A percentile compares a stretch with the other conserved stretches of the same genome.
Evolutionary conservation across 1,140 invertebrate species (phyloP).

Genomic region (Drosophila lacteicornis): DNA sequence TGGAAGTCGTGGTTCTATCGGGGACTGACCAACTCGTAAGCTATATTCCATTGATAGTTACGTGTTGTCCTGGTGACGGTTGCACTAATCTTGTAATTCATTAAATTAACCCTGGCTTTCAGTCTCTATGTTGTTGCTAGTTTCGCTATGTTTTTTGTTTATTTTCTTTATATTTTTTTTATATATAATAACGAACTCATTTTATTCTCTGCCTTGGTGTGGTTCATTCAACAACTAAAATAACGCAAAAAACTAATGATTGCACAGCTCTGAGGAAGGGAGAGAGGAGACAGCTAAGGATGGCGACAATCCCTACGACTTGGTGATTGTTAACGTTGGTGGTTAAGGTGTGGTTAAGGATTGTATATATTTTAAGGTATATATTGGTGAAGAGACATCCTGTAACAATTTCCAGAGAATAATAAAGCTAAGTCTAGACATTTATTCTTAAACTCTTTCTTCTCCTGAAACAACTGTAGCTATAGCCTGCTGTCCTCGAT

Average conservation of each 20-base stretch:
- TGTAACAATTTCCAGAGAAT: slow-evolving; percentile 18
- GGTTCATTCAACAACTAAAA: slow-evolving; percentile 40
- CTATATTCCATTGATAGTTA: slow-evolving; percentile 71
- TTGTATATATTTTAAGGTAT: slow-evolving; percentile 44
- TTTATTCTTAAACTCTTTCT: background rate
- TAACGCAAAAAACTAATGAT: slow-evolving; percentile 8
- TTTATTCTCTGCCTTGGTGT: slow-evolving; percentile 50
- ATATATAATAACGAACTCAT: slow-evolving; percentile 42
- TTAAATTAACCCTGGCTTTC: background rate
- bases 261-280: slow-evolving; percentile 45
- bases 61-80: slow-evolving; percentile 14
- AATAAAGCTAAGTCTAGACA: slow-evolving; percentile 37
- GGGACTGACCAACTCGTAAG: slow-evolving; percentile 93
- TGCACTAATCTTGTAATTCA: slow-evolving; percentile 5
- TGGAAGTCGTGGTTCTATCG: slow-evolving; percentile 95
- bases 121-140: slow-evolving; percentile 3
- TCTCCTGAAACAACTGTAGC: slow-evolving; percentile 33
- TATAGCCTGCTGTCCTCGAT: slow-evolving; percentile 82
- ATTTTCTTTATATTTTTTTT: background rate
- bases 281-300: slow-evolving; percentile 1
- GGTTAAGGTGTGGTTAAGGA: slow-evolving; percentile 55
- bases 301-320: slow-evolving; percentile 37
- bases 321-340: slow-evolving; percentile 57
- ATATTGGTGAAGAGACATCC: slow-evolving; percentile 25
- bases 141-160: background rate